These are phyloP conservation scores for Coracopsis vasa DNA, from an alignment of 2,113 vertebrate species.

Conservation along the genomic window DNA sequence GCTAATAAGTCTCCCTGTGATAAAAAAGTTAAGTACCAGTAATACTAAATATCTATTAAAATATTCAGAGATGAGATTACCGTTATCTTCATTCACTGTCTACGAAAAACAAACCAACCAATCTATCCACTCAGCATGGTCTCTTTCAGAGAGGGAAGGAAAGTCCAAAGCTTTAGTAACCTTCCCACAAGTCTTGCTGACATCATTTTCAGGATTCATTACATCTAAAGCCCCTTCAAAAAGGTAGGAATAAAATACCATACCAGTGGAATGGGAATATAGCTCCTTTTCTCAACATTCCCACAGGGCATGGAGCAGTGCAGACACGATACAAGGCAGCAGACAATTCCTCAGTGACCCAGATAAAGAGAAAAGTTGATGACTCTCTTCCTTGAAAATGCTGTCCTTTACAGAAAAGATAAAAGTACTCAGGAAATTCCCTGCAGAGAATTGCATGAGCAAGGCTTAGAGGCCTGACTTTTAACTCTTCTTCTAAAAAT, in stretches of 20 bases:
- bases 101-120: background rate
- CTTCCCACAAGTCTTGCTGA: background rate
- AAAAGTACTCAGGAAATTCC: background rate
- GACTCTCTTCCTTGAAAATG: background rate
- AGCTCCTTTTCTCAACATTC: background rate
- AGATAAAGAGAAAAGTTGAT: background rate
- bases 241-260: background rate
- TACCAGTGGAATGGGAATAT: background rate
- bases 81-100: background rate
- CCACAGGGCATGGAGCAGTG: background rate
- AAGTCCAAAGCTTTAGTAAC: background rate
- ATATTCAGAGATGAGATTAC: background rate
- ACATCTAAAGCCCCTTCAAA: background rate
- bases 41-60: background rate
- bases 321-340: accelerated
- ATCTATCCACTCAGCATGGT: background rate
- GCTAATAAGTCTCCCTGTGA: background rate
- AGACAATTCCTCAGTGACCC: background rate
- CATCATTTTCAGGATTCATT: background rate
- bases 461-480: background rate
- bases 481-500: background rate
- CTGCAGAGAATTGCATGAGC: background rate
- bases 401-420: background rate
- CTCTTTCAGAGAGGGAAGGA: background rate
- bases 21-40: background rate